Evolutionary conservation across 1,140 invertebrate genomes (phyloP), one percentile per base, ranked within the genome.

Genomic region (Aphaenogaster floridana): DNA sequence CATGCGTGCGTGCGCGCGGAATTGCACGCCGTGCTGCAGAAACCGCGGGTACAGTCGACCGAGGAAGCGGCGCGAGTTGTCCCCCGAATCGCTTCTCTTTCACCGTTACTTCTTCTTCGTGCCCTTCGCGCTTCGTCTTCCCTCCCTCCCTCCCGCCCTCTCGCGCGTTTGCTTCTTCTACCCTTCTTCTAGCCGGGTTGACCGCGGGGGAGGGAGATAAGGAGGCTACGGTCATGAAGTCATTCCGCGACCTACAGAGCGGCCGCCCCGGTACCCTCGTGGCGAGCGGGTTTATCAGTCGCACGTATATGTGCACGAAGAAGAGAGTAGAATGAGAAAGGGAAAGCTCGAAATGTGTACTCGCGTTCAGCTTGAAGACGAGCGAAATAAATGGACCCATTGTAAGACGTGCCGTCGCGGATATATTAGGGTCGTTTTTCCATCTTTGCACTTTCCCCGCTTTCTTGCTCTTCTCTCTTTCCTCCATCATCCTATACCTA

Each of bases 11-110:
- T 72, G 68, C 76, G 77, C 87, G 76, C 69, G 86, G 77, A 78
- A 28, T 28, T 52, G 78, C 87, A 86, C 81, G 85, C 74, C 86
- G 74, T 57, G 85, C 57, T 81, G 88, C 76, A 91, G 88, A 93
- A 92, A 94, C 91, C 92, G 89, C 92, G 85, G 59, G 85, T 90
- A 91, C 85, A 88, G 86, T 90, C 87, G 81, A 72, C 76, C 61
- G 79, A 91, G 89, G 90, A 91, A 92, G 86, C 89, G 80, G 80
- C 86, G 69, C 79, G 59, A 89, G 85, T 28, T 28, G 28, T 80
- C 83, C 72, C 61, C 71, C 72, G 50, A 68, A 28, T 72, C 13
- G 17, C 52, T 48, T 28, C 17, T 48, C 66, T 72, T 59, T 57
- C 80, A 48, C 68, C 80, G 69, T 87, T 87, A 89, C 86, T 85